These are phyloP conservation scores for Oxystoma pomonae DNA, from an alignment of 2,888 invertebrate genomes.

Conservation along the genomic window DNA sequence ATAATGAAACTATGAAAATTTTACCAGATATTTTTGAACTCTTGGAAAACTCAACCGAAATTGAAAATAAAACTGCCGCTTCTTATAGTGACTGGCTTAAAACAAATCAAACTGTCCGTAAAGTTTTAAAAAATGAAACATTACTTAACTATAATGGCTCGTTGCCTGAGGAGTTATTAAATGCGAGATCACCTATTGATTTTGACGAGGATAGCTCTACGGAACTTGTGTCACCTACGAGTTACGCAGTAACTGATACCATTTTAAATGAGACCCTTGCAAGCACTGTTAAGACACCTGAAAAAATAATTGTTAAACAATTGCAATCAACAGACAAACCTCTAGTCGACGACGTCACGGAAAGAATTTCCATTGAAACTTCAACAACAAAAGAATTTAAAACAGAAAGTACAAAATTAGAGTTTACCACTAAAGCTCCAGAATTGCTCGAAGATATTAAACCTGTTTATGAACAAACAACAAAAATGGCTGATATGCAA, in stretches of 20 bases:
- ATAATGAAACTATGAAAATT: constrained; percentile 32
- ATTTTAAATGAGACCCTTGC: too few species aligned
- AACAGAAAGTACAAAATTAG: neutral
- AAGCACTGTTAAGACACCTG: neutral
- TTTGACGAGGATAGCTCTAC: constrained; percentile 24
- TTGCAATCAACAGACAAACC: neutral
- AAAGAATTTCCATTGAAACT: neutral
- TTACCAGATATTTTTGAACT: constrained; percentile 38
- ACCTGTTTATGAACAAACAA: too few species aligned
- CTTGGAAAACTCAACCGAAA: constrained; percentile 34
- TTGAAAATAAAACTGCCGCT: constrained; percentile 25
- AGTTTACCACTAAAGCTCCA: neutral
- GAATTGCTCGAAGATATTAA: neutral
- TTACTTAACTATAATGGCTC: constrained; percentile 33
- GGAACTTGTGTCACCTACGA: constrained; percentile 11
- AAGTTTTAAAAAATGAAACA: constrained; percentile 11
- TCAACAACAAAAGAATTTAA: neutral
- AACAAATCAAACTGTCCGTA: constrained; percentile 7
- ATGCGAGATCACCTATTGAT: constrained; percentile 34
- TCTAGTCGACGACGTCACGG: neutral
- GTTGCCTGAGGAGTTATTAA: constrained; percentile 36
- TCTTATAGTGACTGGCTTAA: constrained; percentile 41
- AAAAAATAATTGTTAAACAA: neutral
- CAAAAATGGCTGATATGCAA: neutral
- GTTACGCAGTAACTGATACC: constrained; percentile 16